Conservation (phyloP, 2,888 invertebrate species). For the Rambutsinella grinnellia region DNA sequence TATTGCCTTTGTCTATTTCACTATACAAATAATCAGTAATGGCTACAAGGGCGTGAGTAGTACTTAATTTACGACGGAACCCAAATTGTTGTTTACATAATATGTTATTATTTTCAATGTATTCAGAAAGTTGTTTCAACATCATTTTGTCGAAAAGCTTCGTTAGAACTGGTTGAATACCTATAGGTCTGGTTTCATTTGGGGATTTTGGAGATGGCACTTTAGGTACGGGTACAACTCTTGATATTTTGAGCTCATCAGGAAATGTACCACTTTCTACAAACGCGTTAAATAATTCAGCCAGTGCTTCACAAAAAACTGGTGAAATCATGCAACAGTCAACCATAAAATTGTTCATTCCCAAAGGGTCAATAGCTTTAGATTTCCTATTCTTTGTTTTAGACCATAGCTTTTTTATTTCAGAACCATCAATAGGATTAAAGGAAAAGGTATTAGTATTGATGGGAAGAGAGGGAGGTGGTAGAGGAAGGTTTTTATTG, state of each 20-base stretch:
- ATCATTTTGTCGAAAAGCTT: constrained; percentile 29
- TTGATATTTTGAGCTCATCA: neutral
- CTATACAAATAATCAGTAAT: constrained; percentile 38
- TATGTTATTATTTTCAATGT: constrained; percentile 26
- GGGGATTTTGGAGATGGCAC: neutral
- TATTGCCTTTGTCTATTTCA: constrained; percentile 21
- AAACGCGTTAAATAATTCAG: constrained; percentile 8
- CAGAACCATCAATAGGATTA: neutral
- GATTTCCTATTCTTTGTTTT: neutral
- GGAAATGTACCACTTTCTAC: constrained; percentile 7
- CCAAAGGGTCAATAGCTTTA: constrained; percentile 1
- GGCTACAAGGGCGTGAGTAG: constrained; percentile 31
- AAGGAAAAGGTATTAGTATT: neutral
- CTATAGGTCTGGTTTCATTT: constrained; percentile 7
- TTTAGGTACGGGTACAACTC: constrained; percentile 26
- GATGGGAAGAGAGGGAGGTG: neutral
- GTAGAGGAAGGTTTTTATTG: neutral
- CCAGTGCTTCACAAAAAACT: neutral
- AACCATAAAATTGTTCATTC: neutral
- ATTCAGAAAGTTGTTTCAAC: constrained; percentile 5
- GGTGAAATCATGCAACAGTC: neutral
- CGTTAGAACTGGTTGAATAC: neutral
- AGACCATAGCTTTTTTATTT: neutral
- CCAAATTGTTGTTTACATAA: constrained; percentile 39
- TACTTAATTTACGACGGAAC: constrained; percentile 23